These are phyloP conservation scores for Apolygus lucorum DNA, from an alignment of 1,140 invertebrate genomes.

Conservation along the genomic window DNA sequence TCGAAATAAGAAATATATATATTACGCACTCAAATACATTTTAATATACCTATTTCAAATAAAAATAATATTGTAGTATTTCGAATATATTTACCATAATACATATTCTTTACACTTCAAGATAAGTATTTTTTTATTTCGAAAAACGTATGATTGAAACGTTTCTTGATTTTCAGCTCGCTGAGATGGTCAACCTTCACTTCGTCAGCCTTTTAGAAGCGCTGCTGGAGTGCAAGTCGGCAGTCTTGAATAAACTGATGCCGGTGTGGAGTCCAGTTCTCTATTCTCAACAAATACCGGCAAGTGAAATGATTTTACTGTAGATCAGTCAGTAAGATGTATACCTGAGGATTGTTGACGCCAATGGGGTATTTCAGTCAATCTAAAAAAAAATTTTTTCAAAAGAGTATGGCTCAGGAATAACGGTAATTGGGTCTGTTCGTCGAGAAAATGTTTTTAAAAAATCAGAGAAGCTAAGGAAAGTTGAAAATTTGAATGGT, in stretches of 20 bases:
- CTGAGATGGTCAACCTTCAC: conserved; percentile 96
- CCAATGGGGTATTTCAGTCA: neutral
- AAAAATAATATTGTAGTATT: conserved; percentile 13
- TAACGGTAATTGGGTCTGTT: neutral
- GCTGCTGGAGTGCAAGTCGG: conserved; percentile 88
- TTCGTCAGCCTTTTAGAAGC: conserved; percentile 93
- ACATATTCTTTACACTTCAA: neutral
- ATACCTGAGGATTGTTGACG: neutral
- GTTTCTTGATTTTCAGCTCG: conserved; percentile 56
- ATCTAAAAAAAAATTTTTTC: no score
- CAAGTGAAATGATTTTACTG: conserved; percentile 42
- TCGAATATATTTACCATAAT: neutral
- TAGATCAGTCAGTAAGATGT: neutral
- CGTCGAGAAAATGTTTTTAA: no score
- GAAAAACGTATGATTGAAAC: no score
- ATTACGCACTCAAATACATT: neutral
- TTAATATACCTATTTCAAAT: neutral
- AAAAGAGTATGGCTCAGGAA: neutral
- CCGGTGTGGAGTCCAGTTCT: conserved; percentile 86
- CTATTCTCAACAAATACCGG: conserved; percentile 75
- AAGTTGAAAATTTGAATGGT: neutral
- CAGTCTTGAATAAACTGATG: conserved; percentile 75
- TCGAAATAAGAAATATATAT: no score
- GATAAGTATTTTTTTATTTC: neutral
- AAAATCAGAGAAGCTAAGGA: neutral